phyloP scores from a whole-genome alignment of 2,113 vertebrate species.

The Serilophus lunatus region DNA sequence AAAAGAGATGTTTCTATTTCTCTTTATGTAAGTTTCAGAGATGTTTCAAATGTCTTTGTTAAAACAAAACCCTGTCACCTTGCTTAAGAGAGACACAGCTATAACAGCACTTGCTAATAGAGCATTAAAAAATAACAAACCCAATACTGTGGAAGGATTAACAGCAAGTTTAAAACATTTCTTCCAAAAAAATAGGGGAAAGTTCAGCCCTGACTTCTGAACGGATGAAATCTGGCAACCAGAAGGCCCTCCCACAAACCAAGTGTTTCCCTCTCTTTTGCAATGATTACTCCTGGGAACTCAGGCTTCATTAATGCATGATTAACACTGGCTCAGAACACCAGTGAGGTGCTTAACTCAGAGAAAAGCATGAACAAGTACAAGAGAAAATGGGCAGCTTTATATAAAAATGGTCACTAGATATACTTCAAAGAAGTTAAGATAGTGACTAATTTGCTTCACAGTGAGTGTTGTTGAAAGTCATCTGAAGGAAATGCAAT shows the following conservation, averaged over 20 bases:
- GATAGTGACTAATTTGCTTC: neutral
- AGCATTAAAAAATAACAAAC: neutral
- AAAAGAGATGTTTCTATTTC: neutral
- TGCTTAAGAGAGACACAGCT: neutral
- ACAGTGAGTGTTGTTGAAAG: neutral
- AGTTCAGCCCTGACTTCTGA: conserved; percentile 13
- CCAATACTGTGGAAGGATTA: neutral
- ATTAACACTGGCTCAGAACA: neutral
- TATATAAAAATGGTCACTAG: neutral
- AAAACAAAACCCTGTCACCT: neutral
- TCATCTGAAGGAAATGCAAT: neutral
- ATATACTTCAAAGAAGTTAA: neutral
- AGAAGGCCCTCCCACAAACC: conserved; percentile 19
- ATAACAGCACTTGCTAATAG: neutral
- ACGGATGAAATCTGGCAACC: conserved; percentile 32
- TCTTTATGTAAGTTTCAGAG: neutral
- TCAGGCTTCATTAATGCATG: neutral
- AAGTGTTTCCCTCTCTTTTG: neutral
- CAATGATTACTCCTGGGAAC: conserved; percentile 17
- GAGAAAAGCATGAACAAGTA: neutral
- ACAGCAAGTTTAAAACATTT: neutral
- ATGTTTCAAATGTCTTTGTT: neutral
- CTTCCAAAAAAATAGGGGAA: neutral
- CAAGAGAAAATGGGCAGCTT: neutral
- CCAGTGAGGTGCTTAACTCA: neutral